These are phyloP conservation scores for Periparus ater DNA, from an alignment of 2,797 vertebrate genomes.

Conservation along the genomic window DNA sequence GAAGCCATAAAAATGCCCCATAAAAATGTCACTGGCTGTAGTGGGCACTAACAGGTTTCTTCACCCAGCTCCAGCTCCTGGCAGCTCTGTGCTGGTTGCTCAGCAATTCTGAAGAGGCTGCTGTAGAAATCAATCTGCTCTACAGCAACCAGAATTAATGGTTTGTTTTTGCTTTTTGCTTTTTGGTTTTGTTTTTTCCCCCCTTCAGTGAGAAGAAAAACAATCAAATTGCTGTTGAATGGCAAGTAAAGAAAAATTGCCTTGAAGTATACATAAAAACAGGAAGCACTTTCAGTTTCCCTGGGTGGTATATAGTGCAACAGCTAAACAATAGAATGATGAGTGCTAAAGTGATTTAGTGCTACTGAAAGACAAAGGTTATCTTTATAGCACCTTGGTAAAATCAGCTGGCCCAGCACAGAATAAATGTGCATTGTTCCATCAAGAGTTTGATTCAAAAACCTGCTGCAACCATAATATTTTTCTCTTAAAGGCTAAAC, in stretches of 20 bases:
- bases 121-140: not conserved
- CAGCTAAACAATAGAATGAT: not conserved
- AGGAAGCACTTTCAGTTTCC: not conserved
- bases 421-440: not conserved
- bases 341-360: constrained; percentile 13
- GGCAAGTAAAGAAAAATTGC: constrained; percentile 19
- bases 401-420: not conserved
- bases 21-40: not conserved
- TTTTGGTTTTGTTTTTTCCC: too few relatives aligned
- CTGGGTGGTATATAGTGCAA: not conserved
- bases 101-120: not conserved
- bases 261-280: constrained; percentile 4
- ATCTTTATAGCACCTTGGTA: not conserved
- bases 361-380: not conserved
- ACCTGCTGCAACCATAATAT: not conserved
- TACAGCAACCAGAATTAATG: not conserved
- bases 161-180: not conserved
- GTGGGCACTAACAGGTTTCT: not conserved
- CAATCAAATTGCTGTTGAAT: not conserved
- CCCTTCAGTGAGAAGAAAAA: not conserved
- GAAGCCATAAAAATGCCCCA: not conserved
- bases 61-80: rapidly evolving
- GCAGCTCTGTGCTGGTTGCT: rapidly evolving
- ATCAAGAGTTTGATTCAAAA: constrained; percentile 1
- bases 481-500: not conserved